Percentiles rank a stretch among this genome's conserved stretches.
phyloP scores from a whole-genome alignment of 2,888 invertebrate genomes.

The Parnassius smintheus region DNA sequence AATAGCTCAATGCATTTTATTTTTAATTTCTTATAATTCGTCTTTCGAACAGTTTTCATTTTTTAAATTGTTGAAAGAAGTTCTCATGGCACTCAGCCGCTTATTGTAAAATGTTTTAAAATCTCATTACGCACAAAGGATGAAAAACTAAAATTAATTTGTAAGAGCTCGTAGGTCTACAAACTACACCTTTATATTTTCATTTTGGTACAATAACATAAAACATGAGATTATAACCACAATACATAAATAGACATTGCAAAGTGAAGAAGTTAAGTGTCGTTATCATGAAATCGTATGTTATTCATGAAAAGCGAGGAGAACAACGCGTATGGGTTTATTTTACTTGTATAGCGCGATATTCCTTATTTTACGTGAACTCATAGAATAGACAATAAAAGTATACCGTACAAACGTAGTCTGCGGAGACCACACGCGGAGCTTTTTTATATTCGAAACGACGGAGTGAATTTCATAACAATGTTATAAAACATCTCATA shows the following conservation, averaged over 20 bases:
- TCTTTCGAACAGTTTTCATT: too few species aligned
- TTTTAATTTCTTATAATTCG: too few species aligned
- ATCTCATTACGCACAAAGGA: too few species aligned
- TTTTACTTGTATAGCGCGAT: slow-evolving; percentile 25
- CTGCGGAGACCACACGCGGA: slow-evolving; percentile 16
- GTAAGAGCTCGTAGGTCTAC: not conserved
- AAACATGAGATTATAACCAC: slow-evolving; percentile 15
- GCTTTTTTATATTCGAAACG: slow-evolving; percentile 21
- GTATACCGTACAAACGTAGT: slow-evolving; percentile 23
- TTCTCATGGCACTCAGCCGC: too few species aligned
- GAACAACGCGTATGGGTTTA: slow-evolving; percentile 25
- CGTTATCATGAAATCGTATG: slow-evolving; percentile 16
- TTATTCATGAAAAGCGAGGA: slow-evolving; percentile 24
- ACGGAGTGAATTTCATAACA: slow-evolving; percentile 10
- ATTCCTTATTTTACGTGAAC: slow-evolving; percentile 27
- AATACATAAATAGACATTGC: slow-evolving; percentile 23
- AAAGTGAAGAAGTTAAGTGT: slow-evolving; percentile 24
- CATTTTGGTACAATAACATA: slow-evolving; percentile 18
- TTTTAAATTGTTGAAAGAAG: too few species aligned
- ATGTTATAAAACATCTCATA: not conserved
- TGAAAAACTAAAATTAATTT: not conserved
- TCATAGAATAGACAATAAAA: slow-evolving; percentile 27
- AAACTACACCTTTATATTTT: slow-evolving; percentile 14
- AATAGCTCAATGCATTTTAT: too few species aligned
- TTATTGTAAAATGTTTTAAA: too few species aligned